Base-by-base conservation (phyloP, 2,797 vertebrate species). In the Mormyrops boulengeri region DNA sequence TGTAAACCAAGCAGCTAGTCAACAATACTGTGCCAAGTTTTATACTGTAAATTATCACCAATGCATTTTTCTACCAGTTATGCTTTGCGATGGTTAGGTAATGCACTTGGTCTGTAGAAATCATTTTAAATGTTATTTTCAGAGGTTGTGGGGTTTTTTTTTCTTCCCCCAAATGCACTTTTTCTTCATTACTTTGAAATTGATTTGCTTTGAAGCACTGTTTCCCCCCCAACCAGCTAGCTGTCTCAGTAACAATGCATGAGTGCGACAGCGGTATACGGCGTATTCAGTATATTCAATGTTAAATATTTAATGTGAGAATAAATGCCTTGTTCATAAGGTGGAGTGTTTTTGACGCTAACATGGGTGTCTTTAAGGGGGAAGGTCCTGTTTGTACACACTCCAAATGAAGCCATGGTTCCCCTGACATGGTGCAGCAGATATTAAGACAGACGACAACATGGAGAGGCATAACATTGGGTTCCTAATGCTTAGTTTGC, bases 21-120 rank as follows among this genome's bases (percentile, higher is more conserved):
- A 92, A 94, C 91, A 95, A 96, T 95, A 96, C 95, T 96, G 96
- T 96, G 95, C 95, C 95, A 95, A 96, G 93, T 96, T 96, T 95
- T 95, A 90, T 95, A 95, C 92, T 94, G 92, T 94, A 92, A 93
- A 94, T 91, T 92, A 91, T 88, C 77, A 88, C 73, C 50, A 88
- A 12, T n/a, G 66, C 66, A 93, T 92, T 90, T 38, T 92, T 92
- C 93, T 94, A 93, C 92, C 89, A 60, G 34, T 89, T 88, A 80
- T 90, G 91, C 89, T 92, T 91, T 87, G 89, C 84, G 89, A 62
- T 89, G 88, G 93, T 95, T 93, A 92, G 94, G 93, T 92, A 95
- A 93, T 95, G 92, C 93, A 87, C 91, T 94, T 94, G 90, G 94
- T 94, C 93, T 93, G 94, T 95, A 94, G 94, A 94, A 94, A 94